A percentile compares a stretch with the other conserved stretches of the same genome.
Evolutionary conservation across 2,113 vertebrate species (phyloP).

Genomic region (Ochotona curzoniae): DNA sequence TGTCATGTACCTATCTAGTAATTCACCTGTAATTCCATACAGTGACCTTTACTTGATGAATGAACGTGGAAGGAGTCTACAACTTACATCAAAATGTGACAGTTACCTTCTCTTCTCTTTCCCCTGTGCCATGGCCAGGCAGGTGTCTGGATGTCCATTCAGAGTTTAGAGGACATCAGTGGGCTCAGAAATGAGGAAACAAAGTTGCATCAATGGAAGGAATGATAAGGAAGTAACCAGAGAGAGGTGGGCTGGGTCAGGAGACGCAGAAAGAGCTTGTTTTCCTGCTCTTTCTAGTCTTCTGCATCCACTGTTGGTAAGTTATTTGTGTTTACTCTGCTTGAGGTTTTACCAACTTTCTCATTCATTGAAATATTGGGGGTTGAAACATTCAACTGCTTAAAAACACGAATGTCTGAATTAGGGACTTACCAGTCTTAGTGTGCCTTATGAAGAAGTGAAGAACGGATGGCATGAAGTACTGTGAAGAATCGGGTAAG

Average conservation of each 20-base stretch:
- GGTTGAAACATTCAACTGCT: not conserved
- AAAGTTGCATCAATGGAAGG: not conserved
- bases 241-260: not conserved
- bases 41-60: constrained; percentile 62
- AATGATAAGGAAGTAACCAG: not conserved
- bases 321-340: not conserved
- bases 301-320: not conserved
- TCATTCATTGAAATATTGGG: not conserved
- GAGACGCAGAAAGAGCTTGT: not conserved
- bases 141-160: not conserved
- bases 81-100: constrained; percentile 18
- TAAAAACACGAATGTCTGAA: not conserved
- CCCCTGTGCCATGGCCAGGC: not conserved
- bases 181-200: not conserved
- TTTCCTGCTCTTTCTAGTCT: not conserved
- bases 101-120: not conserved
- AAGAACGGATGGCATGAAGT: not conserved
- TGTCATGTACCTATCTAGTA: constrained; percentile 20
- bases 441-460: not conserved
- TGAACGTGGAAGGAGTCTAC: constrained; percentile 6
- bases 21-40: constrained; percentile 46
- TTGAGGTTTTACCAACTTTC: not conserved
- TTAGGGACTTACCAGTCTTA: not conserved
- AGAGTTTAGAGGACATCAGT: not conserved
- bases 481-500: not conserved